Evolutionary conservation across 2,113 vertebrate species (phyloP), one percentile per base, ranked within the genome.

Genomic region (Sphaerodactylus townsendi): DNA sequence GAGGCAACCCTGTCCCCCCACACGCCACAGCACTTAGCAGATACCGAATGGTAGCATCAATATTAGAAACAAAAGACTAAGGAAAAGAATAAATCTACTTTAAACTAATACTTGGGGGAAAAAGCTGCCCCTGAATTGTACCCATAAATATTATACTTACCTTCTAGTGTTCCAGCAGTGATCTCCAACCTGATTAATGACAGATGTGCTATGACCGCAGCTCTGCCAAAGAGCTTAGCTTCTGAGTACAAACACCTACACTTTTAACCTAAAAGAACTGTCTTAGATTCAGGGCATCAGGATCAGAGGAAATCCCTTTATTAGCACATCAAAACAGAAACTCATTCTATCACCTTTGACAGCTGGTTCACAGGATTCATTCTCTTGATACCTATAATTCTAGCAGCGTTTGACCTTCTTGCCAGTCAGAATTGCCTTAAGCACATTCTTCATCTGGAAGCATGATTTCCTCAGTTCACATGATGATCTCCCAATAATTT

Each of bases 201-300:
- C 59, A 91, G 85, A 85, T 19, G 1, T 48, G 35, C 1, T 92
- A 71, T 41, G 81, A 46, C 79, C 77, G 87, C 77, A 21, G 65
- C 28, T 85, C 79, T 44, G 84, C 76, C 84, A 85, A 84, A 89
- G 71, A 73, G 46, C 19, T 85, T 76, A 48, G 69, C n/a, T 53
- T 86, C 23, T 89, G 56, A 86, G 87, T 28, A 81, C 9, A 39
- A 50, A 76, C 14, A 82, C 53, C 35, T 79, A 74, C 1, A 0
- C 48, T 69, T 56, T 84, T 82, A 89, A 85, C 81, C 81, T 78
- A 87, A 90, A 87, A 92, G 86, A 81, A 83, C 81, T 84, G 76
- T 83, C 4, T 0, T 71, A 89, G 48, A 88, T 86, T 74, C 72
- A 64, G 44, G 39, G 70, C 17, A 5, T 76, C 48, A 0, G 30